These are phyloP conservation scores for Amphipoea lucens DNA, from an alignment of 2,888 invertebrate genomes.

Conservation along the genomic window DNA sequence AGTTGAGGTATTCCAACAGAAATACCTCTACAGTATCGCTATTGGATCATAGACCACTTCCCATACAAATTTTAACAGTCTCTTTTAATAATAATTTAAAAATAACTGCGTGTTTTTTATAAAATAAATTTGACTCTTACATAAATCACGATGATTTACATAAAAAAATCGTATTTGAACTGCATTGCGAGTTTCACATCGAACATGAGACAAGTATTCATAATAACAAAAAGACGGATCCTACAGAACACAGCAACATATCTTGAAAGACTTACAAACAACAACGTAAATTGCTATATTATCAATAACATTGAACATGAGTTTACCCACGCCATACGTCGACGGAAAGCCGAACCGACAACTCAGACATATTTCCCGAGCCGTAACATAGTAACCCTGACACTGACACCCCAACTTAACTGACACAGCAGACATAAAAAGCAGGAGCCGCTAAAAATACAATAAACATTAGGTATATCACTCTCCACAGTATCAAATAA, in stretches of 20 bases:
- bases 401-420: constrained; percentile 43
- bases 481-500: constrained; percentile 57
- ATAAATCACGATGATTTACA: neutral
- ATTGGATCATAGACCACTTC: too few species aligned
- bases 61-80: too few species aligned
- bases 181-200: neutral
- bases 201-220: neutral
- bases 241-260: neutral
- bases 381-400: constrained; percentile 38
- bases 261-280: neutral
- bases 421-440: constrained; percentile 22
- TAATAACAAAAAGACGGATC: constrained; percentile 5
- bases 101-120: neutral
- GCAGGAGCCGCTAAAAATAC: constrained; percentile 49
- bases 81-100: neutral
- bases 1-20: too few species aligned
- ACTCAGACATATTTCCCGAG: constrained; percentile 16
- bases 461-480: constrained; percentile 51
- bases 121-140: neutral
- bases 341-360: neutral
- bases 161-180: neutral
- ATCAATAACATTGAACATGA: neutral
- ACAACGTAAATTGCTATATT: neutral
- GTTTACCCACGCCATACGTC: constrained; percentile 6
- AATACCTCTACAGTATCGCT: too few species aligned